Base-by-base conservation (phyloP, 92 coral and sea anemone species). In the Plumapathes pennacea region DNA sequence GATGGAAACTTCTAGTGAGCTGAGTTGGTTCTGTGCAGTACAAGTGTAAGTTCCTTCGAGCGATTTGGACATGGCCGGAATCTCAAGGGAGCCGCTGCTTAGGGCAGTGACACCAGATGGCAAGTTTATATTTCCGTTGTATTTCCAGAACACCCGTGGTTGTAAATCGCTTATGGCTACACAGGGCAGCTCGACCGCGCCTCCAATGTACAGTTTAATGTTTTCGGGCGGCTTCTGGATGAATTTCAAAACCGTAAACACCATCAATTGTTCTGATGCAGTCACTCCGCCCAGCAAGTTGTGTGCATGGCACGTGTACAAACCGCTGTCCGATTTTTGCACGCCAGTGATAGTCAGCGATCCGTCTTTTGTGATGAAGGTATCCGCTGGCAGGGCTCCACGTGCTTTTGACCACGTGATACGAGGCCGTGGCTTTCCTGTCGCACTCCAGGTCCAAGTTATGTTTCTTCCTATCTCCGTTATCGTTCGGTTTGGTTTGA, bases 1-100 rank as follows among this genome's bases (percentile, higher is more conserved):
- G 13, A 64, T 56, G 53, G 43, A 31, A 25, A 63, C 69, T 60
- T 74, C 65, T 51, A 65, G 39, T 41, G 60, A 51, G 51, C 49
- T 13, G 34, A 50, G 69, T 60, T 39, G 54, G 54, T 43, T 62
- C 52, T 46, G 33, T 3, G 66, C 83, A 40, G 7, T 67, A 56
- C 78, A 81, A 34, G 46, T 66, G 56, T 83, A 82, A 15, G 19
- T 23, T 21, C 81, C 81, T 25, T 20, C 19, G 25, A 62, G 65
- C 20, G 25, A 43, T 21, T 29, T 25, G 33, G 15, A 41, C 2
- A 57, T 10, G 34, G 12, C 56, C 0, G 70, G 41, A 2, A 74
- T 58, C 2, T 57, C 29, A 17, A 75, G 57, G 18, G 82, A 39
- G 34, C 75, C 82, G 50, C 66, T 66, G 9, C 43, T 39, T 8